Evolutionary conservation across 2,797 vertebrate genomes (phyloP).

Genomic region (Microcaecilia unicolor): DNA sequence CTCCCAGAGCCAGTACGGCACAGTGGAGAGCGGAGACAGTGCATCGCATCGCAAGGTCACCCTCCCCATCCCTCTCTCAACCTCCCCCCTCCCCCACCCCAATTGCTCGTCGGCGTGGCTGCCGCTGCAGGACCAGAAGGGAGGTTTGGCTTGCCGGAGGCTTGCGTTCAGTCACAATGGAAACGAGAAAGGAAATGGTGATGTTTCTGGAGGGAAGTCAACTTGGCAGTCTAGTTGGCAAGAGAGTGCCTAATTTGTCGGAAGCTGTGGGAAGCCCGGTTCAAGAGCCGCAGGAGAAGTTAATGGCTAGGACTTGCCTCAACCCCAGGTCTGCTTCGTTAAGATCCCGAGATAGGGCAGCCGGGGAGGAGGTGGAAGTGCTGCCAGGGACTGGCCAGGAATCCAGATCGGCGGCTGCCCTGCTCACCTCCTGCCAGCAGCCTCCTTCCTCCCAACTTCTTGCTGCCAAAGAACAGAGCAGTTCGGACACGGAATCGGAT

Average conservation of each 20-base stretch:
- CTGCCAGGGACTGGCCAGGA: constrained; percentile 65
- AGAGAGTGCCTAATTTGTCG: constrained; percentile 68
- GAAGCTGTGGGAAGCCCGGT: constrained; percentile 63
- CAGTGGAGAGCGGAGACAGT: no score
- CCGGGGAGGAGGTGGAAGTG: constrained; percentile 56
- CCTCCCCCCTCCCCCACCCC: constrained; percentile 23
- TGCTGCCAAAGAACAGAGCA: constrained; percentile 77
- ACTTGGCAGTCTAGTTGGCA: constrained; percentile 64
- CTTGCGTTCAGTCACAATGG: constrained; percentile 67
- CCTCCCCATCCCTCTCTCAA: constrained; percentile 38
- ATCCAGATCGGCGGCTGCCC: constrained; percentile 52
- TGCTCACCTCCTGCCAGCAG: constrained; percentile 53
- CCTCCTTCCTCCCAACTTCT: constrained; percentile 46
- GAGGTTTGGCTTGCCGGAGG: constrained; percentile 24
- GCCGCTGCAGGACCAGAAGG: constrained; percentile 19
- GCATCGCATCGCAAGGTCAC: constrained; percentile 83
- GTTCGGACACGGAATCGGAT: constrained; percentile 95
- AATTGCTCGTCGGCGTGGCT: constrained; percentile 23
- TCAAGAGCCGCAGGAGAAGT: constrained; percentile 69
- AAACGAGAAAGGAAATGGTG: constrained; percentile 83
- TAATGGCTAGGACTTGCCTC: constrained; percentile 63
- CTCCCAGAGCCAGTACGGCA: constrained; percentile 85
- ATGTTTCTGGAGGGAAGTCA: constrained; percentile 81
- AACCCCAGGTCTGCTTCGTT: constrained; percentile 66
- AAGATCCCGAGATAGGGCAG: constrained; percentile 58